Percentiles rank a stretch among this genome's conserved stretches.
Evolutionary conservation across 2,888 invertebrate species (phyloP).

Genomic region (Dascillus cervinus): DNA sequence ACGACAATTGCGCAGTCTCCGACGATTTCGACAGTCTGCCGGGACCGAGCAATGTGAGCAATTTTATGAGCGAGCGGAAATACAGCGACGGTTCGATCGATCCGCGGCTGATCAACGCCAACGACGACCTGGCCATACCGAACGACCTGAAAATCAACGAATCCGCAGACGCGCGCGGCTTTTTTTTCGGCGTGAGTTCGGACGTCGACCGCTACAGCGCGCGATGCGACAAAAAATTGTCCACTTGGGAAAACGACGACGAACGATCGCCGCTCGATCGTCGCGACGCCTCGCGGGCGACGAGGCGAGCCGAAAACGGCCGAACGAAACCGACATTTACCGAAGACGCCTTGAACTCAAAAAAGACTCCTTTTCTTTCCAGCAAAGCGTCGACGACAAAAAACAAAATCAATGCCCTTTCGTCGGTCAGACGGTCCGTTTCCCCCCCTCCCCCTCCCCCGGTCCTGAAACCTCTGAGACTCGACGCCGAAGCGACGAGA

Average conservation of each 20-base stretch:
- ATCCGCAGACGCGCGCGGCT: conserved; percentile 28
- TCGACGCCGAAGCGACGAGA: too few species aligned
- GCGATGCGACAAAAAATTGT: conserved; percentile 49
- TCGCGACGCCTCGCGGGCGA: too few species aligned
- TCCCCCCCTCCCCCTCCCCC: too few species aligned
- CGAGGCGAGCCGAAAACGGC: conserved; percentile 21
- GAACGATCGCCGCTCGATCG: too few species aligned
- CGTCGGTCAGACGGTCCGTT: too few species aligned
- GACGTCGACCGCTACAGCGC: conserved; percentile 43
- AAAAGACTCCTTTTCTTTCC: too few species aligned
- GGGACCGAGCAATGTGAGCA: conserved; percentile 12
- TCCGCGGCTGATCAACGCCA: conserved; percentile 59
- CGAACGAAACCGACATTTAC: too few species aligned
- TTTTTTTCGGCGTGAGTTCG: conserved; percentile 20
- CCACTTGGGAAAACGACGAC: conserved; percentile 45
- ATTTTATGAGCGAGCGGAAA: conserved; percentile 6
- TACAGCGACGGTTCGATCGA: conserved; percentile 45
- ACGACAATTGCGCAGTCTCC: conserved; percentile 20
- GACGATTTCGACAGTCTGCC: conserved; percentile 10
- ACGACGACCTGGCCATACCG: conserved; percentile 58
- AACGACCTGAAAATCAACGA: conserved; percentile 28
- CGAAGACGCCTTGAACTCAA: too few species aligned
- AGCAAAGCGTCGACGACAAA: too few species aligned
- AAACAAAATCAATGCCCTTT: too few species aligned
- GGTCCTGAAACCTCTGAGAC: too few species aligned